A percentile compares a stretch with the other conserved stretches of the same genome.
phyloP scores from a whole-genome alignment of 2,113 vertebrate species.

The Promerops cafer region DNA sequence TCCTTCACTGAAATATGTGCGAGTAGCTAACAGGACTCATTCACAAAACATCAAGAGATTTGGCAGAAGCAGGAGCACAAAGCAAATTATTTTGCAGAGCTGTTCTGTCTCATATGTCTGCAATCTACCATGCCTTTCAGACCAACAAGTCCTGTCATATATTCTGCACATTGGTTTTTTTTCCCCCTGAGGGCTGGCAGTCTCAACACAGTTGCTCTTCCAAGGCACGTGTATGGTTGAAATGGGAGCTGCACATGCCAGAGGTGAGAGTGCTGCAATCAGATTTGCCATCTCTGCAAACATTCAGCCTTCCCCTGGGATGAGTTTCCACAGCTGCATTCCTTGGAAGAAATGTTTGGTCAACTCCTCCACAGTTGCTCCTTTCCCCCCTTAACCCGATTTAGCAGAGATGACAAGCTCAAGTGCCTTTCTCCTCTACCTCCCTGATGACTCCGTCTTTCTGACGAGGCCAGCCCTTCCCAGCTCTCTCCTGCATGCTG shows the following conservation, averaged over 20 bases:
- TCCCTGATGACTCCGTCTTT: neutral
- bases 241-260: neutral
- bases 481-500: neutral
- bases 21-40: neutral
- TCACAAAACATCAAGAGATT: neutral
- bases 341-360: neutral
- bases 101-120: neutral
- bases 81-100: neutral
- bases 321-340: rapidly evolving
- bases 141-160: neutral
- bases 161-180: neutral
- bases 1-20: neutral
- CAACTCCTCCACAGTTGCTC: neutral
- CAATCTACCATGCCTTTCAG: neutral
- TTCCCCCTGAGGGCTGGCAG: neutral
- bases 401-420: neutral
- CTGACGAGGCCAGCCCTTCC: neutral
- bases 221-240: neutral
- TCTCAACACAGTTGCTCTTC: neutral
- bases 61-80: neutral
- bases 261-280: neutral
- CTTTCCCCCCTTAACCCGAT: neutral
- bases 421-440: neutral
- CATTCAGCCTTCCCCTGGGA: neutral
- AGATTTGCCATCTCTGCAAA: neutral